Evolutionary conservation across 2,113 vertebrate genomes (phyloP).

Genomic region (Brachionichthys hirsutus): DNA sequence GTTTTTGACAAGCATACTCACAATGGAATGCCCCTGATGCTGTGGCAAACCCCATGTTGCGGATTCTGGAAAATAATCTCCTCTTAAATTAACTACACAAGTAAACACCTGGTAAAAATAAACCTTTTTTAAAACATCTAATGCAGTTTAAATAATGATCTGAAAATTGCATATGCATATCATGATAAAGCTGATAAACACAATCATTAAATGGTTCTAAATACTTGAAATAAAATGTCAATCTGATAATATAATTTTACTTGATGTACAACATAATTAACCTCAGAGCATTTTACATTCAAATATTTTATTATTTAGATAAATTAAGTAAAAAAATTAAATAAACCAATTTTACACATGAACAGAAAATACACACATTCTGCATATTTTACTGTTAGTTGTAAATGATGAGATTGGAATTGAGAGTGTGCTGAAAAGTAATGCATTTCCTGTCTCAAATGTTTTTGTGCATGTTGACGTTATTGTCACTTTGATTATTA

Average conservation of each 20-base stretch:
- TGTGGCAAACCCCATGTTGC: no score
- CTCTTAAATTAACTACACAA: not conserved
- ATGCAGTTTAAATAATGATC: no score
- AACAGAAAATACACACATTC: constrained; percentile 30
- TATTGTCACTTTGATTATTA: not conserved
- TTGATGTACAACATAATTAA: constrained; percentile 19
- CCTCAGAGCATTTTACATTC: constrained; percentile 7
- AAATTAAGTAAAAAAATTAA: constrained; percentile 27
- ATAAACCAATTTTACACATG: constrained; percentile 45
- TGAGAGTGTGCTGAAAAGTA: not conserved
- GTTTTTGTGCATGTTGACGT: not conserved
- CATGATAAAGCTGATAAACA: no score
- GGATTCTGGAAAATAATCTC: no score
- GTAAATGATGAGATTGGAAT: constrained; percentile 1
- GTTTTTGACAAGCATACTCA: no score
- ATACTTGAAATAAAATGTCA: no score
- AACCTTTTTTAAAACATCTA: not conserved
- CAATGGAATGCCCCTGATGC: no score
- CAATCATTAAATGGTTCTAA: no score
- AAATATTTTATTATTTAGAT: constrained; percentile 33
- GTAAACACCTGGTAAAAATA: not conserved
- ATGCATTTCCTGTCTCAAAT: not conserved
- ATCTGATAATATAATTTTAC: constrained; percentile 1
- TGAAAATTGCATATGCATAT: no score
- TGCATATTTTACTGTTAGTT: constrained; percentile 4